Evolutionary conservation across 2,888 invertebrate genomes (phyloP).

Genomic region (Flexamia atlantica): DNA sequence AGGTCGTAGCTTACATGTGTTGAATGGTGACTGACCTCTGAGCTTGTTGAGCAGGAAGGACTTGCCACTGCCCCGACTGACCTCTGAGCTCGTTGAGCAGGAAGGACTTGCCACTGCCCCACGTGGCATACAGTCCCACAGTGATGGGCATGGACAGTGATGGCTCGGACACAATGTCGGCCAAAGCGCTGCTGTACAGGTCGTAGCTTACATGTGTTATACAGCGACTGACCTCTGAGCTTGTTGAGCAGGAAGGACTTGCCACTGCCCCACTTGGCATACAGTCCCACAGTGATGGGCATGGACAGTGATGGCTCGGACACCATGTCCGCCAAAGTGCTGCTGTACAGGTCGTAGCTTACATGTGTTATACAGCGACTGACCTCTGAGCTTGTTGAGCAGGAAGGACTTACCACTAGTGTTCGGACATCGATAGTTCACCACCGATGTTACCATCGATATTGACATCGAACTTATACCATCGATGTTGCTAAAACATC

Average conservation of each 20-base stretch:
- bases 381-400: too few relatives aligned
- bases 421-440: too few relatives aligned
- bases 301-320: constrained; percentile 97
- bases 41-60: constrained; percentile 97
- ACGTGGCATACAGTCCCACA: constrained; percentile 98
- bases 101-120: constrained; percentile 99
- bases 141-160: constrained; percentile 96
- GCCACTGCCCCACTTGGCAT: constrained; percentile 87
- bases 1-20: constrained; percentile 84
- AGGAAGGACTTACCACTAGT: too few relatives aligned
- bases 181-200: constrained; percentile 93
- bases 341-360: constrained; percentile 94
- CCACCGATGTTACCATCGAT: too few relatives aligned
- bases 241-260: too few relatives aligned
- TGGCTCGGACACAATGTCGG: constrained; percentile 98
- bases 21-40: constrained; percentile 79
- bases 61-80: constrained; percentile 96
- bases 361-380: too few relatives aligned
- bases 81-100: constrained; percentile 95
- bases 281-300: constrained; percentile 97
- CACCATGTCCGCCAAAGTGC: constrained; percentile 96
- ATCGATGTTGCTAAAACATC: too few relatives aligned
- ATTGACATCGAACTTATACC: too few relatives aligned
- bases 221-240: constrained; percentile 71
- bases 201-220: constrained; percentile 81